Evolutionary conservation across 2,888 invertebrate species (phyloP), one percentile per base, ranked within the genome.

Genomic region (Drosophila austrosaltans): DNA sequence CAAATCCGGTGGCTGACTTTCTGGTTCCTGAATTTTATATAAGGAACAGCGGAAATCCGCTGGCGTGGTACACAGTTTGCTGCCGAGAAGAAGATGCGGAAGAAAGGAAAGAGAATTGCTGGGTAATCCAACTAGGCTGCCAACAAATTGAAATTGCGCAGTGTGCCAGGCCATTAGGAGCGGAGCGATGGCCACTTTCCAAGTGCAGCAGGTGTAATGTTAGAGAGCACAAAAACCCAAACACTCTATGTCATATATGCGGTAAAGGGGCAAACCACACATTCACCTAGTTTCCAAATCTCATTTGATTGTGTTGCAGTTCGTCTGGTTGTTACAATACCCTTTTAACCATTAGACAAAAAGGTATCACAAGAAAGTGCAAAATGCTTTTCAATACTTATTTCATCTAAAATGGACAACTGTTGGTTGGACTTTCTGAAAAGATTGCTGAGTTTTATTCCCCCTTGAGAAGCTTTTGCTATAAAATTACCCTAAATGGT

Each of bases 31-130:
- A 80, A 83, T 83, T 76, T 80, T 78, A 69, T 75, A 87, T 78
- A 78, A 75, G 77, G 25, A 62, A 76, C 66, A 66, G 66, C 86
- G 86, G 88, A 87, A 68, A 74, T 87, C 82, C 83, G 86, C 59
- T 67, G 70, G 62, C 60, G 63, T 54, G 56, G 53, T 63, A 8
- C 10, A 8, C 36, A 36, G 44, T 48, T 20, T 77, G 63, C 44
- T 61, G 65, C 60, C 25, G 30, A 40, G 40, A 30, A 25, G 48
- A 25, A 48, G 16, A 25, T 16, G 16, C 16, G 16, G 22, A 12
- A 48, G 25, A 42, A n/a, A 25, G 25, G 44, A 1, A 8, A 22
- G 48, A 25, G 22, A 48, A 36, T 36, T 36, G 32, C 64, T 20
- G n/a, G 53, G 25, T 42, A 53, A 30, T 22, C 16, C 2, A 25